A percentile compares a stretch with the other conserved stretches of the same genome.
Conservation (phyloP, 2,113 vertebrate species). For the Hystrix cristata region DNA sequence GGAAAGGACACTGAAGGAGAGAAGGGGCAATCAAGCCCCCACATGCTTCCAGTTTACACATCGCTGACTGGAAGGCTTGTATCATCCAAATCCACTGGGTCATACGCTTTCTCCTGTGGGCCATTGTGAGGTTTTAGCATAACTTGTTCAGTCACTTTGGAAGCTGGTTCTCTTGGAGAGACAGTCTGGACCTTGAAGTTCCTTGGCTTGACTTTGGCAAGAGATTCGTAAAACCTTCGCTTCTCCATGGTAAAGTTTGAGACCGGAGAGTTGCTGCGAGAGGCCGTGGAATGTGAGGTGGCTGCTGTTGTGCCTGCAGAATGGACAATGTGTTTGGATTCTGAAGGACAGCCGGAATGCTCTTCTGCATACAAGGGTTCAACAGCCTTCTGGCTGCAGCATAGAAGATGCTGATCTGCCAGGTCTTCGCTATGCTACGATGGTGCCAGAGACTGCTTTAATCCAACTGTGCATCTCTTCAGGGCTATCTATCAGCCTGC, state of each 20-base stretch:
- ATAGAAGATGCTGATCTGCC: slow-evolving; percentile 96
- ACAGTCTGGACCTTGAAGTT: slow-evolving; percentile 94
- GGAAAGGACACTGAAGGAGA: slow-evolving; percentile 83
- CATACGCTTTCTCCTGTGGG: slow-evolving; percentile 87
- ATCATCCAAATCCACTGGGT: slow-evolving; percentile 92
- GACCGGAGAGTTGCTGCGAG: slow-evolving; percentile 89
- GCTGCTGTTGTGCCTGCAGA: slow-evolving; percentile 88
- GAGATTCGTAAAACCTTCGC: slow-evolving; percentile 98
- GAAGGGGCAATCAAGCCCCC: slow-evolving; percentile 74
- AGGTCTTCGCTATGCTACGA: slow-evolving; percentile 97
- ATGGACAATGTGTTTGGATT: slow-evolving; percentile 89
- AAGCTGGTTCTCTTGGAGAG: slow-evolving; percentile 96
- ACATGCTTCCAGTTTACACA: slow-evolving; percentile 88
- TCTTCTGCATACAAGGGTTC: slow-evolving; percentile 99
- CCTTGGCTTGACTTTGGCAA: slow-evolving; percentile 95
- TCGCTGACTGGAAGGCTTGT: slow-evolving; percentile 96
- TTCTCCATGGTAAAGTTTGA: slow-evolving; percentile 94
- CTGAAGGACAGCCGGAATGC: slow-evolving; percentile 89
- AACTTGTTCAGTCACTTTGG: slow-evolving; percentile 92
- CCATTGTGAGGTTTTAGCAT: slow-evolving; percentile 90
- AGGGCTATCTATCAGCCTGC: slow-evolving; percentile 90
- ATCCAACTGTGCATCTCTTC: slow-evolving; percentile 99
- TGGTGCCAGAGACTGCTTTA: slow-evolving; percentile 97
- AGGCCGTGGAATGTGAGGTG: slow-evolving; percentile 91
- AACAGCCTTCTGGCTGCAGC: slow-evolving; percentile 99